A percentile compares a stretch with the other conserved stretches of the same genome.
Conservation (phyloP, 2,797 vertebrate genomes). For the Aplochiton taeniatus region DNA sequence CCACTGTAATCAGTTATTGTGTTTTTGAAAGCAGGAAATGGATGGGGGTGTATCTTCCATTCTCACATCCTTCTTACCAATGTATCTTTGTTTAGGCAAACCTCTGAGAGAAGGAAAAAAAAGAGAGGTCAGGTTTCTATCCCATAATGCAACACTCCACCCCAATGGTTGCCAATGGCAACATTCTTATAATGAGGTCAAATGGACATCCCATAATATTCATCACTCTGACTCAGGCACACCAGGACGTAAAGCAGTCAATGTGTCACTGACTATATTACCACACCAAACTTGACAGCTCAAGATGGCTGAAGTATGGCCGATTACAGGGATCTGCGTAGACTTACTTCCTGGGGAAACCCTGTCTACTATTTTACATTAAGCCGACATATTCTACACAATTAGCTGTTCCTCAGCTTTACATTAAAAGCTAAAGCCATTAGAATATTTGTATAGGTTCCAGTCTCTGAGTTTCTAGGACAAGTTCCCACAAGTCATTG, state of each 20-base stretch:
- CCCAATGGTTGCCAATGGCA: constrained; percentile 60
- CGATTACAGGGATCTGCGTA: neutral
- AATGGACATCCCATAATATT: constrained; percentile 74
- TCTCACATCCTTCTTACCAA: constrained; percentile 8
- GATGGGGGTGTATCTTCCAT: neutral
- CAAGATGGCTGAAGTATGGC: neutral
- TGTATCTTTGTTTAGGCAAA: constrained; percentile 51
- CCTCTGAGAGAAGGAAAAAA: constrained; percentile 26
- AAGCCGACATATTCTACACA: neutral
- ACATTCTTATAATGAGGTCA: constrained; percentile 77
- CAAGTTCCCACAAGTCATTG: too few species aligned
- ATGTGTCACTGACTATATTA: constrained; percentile 57
- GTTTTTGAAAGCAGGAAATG: constrained; percentile 13
- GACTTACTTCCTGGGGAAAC: neutral
- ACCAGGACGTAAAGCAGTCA: constrained; percentile 48
- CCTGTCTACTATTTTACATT: neutral
- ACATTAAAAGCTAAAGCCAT: too few species aligned
- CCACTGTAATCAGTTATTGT: constrained; percentile 27
- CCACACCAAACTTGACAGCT: constrained; percentile 18
- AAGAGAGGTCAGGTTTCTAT: constrained; percentile 70
- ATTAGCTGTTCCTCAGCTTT: too few species aligned
- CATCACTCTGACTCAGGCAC: constrained; percentile 46
- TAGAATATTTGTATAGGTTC: too few species aligned
- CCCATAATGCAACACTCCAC: constrained; percentile 67
- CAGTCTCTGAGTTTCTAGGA: too few species aligned